phyloP scores from a whole-genome alignment of 1,140 invertebrate genomes.

The Helicorthomorpha holstii region DNA sequence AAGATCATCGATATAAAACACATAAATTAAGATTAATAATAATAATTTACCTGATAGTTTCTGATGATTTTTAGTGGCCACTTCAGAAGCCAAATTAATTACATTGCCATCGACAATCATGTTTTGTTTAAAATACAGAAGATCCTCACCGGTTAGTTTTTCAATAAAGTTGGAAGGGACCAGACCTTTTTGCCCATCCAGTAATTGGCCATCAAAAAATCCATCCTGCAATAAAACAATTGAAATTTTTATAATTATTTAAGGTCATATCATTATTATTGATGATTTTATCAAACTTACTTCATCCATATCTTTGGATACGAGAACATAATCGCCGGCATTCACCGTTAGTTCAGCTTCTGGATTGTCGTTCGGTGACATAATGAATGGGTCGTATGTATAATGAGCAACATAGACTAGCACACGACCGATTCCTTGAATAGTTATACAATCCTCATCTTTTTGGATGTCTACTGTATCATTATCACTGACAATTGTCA shows the following conservation, averaged over 20 bases:
- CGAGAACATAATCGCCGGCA: slow-evolving; percentile 88
- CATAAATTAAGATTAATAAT: not conserved
- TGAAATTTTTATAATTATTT: not conserved
- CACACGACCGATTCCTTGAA: slow-evolving; percentile 78
- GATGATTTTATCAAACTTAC: slow-evolving; percentile 22
- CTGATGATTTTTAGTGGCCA: no score
- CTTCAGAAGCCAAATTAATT: no score
- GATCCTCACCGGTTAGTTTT: slow-evolving; percentile 35
- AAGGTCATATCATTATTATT: not conserved
- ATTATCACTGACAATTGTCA: no score
- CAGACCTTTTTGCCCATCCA: slow-evolving; percentile 82
- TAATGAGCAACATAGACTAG: slow-evolving; percentile 83
- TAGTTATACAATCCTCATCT: slow-evolving; percentile 87
- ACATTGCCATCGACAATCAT: no score
- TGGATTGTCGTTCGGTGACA: slow-evolving; percentile 74
- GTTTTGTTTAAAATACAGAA: not conserved
- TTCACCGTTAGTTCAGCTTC: slow-evolving; percentile 85
- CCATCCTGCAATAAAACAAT: slow-evolving; percentile 42
- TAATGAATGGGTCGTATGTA: slow-evolving; percentile 78
- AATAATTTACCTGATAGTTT: not conserved
- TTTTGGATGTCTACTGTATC: no score
- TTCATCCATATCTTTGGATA: slow-evolving; percentile 80
- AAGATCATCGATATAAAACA: not conserved
- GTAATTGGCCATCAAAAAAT: slow-evolving; percentile 85
- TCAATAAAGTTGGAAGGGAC: slow-evolving; percentile 97